Percentiles rank a stretch among this genome's conserved stretches.
Evolutionary conservation across 1,140 invertebrate species (phyloP).

Genomic region (Riptortus pedestris): DNA sequence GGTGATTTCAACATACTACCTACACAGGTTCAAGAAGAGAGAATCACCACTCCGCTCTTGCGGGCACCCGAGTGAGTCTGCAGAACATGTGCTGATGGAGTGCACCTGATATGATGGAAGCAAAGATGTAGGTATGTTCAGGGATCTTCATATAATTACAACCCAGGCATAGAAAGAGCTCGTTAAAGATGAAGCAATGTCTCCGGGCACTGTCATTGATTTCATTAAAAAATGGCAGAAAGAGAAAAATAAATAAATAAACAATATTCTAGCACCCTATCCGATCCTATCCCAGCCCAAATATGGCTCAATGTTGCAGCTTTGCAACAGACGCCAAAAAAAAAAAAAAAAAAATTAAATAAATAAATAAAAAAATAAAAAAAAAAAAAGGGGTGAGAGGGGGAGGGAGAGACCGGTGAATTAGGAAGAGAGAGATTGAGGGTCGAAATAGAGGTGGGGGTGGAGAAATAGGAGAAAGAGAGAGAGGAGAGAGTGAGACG

Average conservation of each 20-base stretch:
- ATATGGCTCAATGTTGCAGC: background rate
- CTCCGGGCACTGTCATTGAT: background rate
- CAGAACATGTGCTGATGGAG: too few species aligned
- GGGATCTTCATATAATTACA: background rate
- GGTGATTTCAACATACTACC: too few species aligned
- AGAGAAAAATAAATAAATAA: background rate
- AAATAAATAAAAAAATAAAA: background rate
- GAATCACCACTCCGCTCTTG: too few species aligned
- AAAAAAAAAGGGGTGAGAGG: background rate
- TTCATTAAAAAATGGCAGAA: too few species aligned
- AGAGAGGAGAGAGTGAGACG: background rate
- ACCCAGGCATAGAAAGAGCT: background rate
- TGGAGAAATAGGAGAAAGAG: background rate
- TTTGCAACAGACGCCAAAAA: background rate
- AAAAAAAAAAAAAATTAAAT: background rate
- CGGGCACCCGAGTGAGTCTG: too few species aligned
- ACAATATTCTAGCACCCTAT: background rate
- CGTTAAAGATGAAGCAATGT: background rate
- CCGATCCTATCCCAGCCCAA: too few species aligned
- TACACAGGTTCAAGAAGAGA: background rate
- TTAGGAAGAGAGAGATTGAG: background rate
- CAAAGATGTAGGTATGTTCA: background rate
- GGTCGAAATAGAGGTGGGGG: background rate
- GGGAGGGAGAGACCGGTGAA: background rate
- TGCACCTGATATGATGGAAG: background rate